A percentile compares a stretch with the other conserved stretches of the same genome.
phyloP scores from a whole-genome alignment of 2,797 vertebrate species.

The Periparus ater region DNA sequence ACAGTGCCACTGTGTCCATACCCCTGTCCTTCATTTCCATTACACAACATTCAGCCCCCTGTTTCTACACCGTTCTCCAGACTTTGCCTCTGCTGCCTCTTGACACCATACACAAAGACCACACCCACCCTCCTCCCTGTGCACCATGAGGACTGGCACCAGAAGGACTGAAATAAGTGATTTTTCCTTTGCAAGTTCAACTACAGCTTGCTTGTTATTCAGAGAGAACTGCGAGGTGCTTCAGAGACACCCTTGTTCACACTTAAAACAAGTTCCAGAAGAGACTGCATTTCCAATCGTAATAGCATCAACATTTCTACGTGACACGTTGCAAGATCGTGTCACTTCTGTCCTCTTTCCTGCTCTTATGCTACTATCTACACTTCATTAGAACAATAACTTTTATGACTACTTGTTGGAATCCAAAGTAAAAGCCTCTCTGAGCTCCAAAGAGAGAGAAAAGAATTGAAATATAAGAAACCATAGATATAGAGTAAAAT shows the following conservation, averaged over 20 bases:
- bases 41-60: background rate
- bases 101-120: background rate
- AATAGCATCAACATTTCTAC: background rate
- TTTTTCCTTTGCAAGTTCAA: background rate
- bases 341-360: background rate
- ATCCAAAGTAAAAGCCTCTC: too few species aligned
- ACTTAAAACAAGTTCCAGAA: background rate
- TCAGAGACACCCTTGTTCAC: background rate
- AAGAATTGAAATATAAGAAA: too few species aligned
- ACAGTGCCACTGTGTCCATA: background rate
- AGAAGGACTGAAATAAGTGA: background rate
- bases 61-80: background rate
- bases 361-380: background rate
- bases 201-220: background rate
- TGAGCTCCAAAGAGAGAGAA: too few species aligned
- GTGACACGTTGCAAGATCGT: background rate
- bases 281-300: background rate
- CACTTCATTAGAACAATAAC: background rate
- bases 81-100: background rate
- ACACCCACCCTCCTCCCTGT: background rate
- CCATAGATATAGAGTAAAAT: too few species aligned
- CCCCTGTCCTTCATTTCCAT: background rate
- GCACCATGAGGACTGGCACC: background rate
- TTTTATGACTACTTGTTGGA: too few species aligned
- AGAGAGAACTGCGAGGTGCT: background rate